Percentiles rank a stretch among this genome's conserved stretches.
Conservation (phyloP, 2,113 vertebrate genomes). For the Phalacrocorax pelagicus region DNA sequence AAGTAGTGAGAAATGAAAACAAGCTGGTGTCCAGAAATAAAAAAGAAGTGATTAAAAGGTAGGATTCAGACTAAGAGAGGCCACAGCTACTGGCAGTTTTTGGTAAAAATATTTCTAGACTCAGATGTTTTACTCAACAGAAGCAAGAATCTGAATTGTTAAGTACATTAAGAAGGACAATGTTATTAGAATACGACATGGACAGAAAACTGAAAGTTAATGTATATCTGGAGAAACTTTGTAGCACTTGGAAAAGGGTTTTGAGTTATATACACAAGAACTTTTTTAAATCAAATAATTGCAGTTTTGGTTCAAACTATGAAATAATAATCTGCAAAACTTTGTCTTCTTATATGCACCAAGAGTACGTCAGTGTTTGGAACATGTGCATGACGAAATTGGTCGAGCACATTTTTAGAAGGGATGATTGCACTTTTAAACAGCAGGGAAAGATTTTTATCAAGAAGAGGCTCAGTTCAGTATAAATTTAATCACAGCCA, state of each 20-base stretch:
- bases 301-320: background rate
- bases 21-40: background rate
- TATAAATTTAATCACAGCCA: background rate
- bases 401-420: background rate
- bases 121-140: background rate
- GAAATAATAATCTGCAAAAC: background rate
- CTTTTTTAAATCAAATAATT: background rate
- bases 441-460: background rate
- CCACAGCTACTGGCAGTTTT: background rate
- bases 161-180: background rate
- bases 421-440: background rate
- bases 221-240: background rate
- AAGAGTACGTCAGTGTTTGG: background rate
- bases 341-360: background rate
- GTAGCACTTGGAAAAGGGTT: background rate
- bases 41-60: background rate
- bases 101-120: background rate
- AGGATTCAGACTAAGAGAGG: background rate
- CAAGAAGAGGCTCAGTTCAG: background rate
- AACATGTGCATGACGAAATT: background rate
- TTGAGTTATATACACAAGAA: background rate
- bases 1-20: background rate
- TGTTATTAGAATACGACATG: background rate
- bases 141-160: background rate
- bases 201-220: background rate